phyloP scores from a whole-genome alignment of 2,113 vertebrate genomes.

The Pteropus alecto region DNA sequence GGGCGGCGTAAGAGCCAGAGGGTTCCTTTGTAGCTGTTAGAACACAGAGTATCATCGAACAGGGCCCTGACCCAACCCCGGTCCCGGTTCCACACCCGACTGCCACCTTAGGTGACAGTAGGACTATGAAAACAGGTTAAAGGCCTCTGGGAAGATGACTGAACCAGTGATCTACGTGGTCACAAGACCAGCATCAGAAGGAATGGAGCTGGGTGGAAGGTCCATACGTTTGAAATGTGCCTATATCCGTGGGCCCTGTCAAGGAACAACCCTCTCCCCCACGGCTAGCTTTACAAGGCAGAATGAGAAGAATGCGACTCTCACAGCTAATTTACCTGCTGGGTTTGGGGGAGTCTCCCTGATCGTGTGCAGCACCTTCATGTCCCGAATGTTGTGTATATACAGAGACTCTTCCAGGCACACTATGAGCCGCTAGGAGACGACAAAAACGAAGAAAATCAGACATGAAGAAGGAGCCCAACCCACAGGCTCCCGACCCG shows the following conservation, averaged over 20 bases:
- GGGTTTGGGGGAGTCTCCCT: conserved; percentile 98
- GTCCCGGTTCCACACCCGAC: rapidly evolving
- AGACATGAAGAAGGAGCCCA: neutral
- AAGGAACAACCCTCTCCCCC: neutral
- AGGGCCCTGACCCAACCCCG: neutral
- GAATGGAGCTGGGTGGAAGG: neutral
- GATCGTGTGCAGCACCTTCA: conserved; percentile 99
- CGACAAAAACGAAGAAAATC: neutral
- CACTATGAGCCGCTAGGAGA: conserved; percentile 94
- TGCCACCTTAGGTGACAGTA: neutral
- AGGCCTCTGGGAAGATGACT: neutral
- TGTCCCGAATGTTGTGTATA: conserved; percentile 99
- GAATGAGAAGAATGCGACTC: too few relatives aligned
- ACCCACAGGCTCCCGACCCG: neutral
- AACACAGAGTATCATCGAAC: neutral
- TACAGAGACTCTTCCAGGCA: conserved; percentile 99
- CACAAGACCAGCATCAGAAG: neutral
- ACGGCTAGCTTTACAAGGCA: neutral
- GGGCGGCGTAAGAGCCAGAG: neutral
- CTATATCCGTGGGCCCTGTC: rapidly evolving
- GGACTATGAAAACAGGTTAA: neutral
- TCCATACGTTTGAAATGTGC: too few relatives aligned
- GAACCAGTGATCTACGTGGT: neutral
- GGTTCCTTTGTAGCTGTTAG: neutral
- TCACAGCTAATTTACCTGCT: conserved; percentile 83